Percentiles rank a stretch among this genome's conserved stretches.
Evolutionary conservation across 2,888 invertebrate genomes (phyloP).

Genomic region (Subacronicta megacephala): DNA sequence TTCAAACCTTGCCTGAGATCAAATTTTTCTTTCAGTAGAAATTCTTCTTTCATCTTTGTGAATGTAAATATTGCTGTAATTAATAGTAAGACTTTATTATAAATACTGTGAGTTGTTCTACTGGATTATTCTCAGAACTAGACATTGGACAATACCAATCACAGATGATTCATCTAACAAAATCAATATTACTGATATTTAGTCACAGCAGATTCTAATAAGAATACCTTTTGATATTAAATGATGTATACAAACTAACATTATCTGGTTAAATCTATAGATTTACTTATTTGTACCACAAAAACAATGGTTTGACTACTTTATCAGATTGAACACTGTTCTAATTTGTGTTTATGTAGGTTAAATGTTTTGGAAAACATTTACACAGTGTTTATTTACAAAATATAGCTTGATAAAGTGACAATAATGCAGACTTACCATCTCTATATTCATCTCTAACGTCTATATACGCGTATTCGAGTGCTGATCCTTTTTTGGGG

Average conservation of each 20-base stretch:
- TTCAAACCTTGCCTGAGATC: no score
- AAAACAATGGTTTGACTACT: background rate
- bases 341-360: constrained; percentile 36
- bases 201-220: constrained; percentile 29
- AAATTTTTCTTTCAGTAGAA: no score
- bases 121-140: background rate
- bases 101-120: background rate
- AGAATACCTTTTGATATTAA: constrained; percentile 17
- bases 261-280: background rate
- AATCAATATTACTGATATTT: constrained; percentile 35
- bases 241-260: background rate
- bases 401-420: constrained; percentile 9
- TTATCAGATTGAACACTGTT: background rate
- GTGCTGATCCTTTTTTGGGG: constrained; percentile 98
- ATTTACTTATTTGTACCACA: constrained; percentile 4
- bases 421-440: constrained; percentile 89
- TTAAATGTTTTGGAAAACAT: constrained; percentile 23
- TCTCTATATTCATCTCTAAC: constrained; percentile 99
- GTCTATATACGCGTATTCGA: constrained; percentile 99
- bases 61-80: background rate
- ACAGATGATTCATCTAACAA: constrained; percentile 28
- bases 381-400: constrained; percentile 23
- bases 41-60: no score
- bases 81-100: background rate
- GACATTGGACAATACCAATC: background rate